Evolutionary conservation across 1,140 invertebrate genomes (phyloP), one percentile per base, ranked within the genome.

Genomic region (Geopemphigus sp.): DNA sequence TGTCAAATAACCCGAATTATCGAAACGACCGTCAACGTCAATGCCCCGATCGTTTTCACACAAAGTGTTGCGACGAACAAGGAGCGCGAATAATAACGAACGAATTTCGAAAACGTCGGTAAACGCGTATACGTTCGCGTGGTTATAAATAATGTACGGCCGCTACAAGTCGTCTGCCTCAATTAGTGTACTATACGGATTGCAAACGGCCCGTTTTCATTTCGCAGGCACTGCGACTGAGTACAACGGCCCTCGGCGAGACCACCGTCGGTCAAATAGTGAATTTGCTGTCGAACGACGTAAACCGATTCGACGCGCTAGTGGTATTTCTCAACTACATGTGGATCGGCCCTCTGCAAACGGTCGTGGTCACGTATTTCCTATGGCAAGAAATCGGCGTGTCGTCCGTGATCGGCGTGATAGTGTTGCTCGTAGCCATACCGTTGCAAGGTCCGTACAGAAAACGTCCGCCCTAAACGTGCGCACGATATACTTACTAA

Each of bases 251-350:
- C 11, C 85, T 96, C 50, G 89, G 90, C 24, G 88, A 92, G 83
- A 94, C 92, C 8, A 93, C 93, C 5, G 89, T 90, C 54, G 95
- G 95, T 14, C 92, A 98, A 87, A 92, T 97, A 84, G 92, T 97
- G 15, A 98, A 97, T 86, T 87, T 98, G 10, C 88, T 98, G 81
- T 95, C 95, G 15, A 98, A 97, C 85, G 95, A 98, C 85, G 91
- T 93, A 66, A 90, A 90, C 80, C 88, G 90, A 26, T 90, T 94
- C 83, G 92, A 94, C 83, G 87, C 88, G 54, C 89, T 89, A 1
- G 86, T 92, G 17, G 87, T 90, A 73, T 91, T 92, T 83, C 84
- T 92, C 19, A 92, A 94, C 84, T 92, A 92, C 83, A 87, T 94
- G 81, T 94, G 92, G 92, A 88, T 94, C 61, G 94, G 93, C 0